A percentile compares a stretch with the other conserved stretches of the same genome.
Evolutionary conservation across 2,888 invertebrate species (phyloP).

Genomic region (Andrena trimmerana): DNA sequence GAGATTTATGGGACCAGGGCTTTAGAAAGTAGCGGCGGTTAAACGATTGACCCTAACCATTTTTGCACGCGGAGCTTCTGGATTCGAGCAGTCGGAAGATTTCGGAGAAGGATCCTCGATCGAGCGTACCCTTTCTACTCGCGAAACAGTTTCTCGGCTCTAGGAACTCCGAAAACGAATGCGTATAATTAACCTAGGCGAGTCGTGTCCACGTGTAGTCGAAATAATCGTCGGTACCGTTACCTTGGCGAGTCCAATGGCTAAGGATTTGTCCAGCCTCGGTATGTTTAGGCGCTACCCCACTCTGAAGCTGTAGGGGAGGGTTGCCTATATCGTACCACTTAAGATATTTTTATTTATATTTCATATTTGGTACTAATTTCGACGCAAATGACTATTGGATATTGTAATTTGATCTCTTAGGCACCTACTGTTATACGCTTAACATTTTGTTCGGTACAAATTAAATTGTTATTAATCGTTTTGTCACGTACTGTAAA

Average conservation of each 20-base stretch:
- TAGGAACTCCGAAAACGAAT: slow-evolving; percentile 56
- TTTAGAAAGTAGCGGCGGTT: not conserved
- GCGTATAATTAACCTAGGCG: slow-evolving; percentile 72
- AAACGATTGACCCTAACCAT: not conserved
- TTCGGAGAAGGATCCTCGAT: too few species aligned
- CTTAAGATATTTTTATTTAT: too few species aligned
- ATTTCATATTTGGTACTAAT: too few species aligned
- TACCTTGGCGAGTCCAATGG: slow-evolving; percentile 57
- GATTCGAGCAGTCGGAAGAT: not conserved
- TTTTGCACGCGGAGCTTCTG: not conserved
- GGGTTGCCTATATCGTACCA: too few species aligned
- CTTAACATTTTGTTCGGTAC: too few species aligned
- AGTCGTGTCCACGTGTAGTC: slow-evolving; percentile 72
- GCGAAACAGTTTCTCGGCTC: slow-evolving; percentile 16
- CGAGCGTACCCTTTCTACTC: slow-evolving; percentile 5
- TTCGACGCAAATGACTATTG: too few species aligned
- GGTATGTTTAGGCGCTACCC: not conserved
- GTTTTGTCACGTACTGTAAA: too few species aligned
- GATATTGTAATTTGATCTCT: too few species aligned
- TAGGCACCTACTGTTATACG: too few species aligned
- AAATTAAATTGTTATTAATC: too few species aligned
- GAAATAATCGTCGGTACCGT: slow-evolving; percentile 82
- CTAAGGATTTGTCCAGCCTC: slow-evolving; percentile 10
- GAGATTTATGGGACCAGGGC: slow-evolving; percentile 19
- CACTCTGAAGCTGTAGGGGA: too few species aligned